Percentiles rank a stretch among this genome's conserved stretches.
These are phyloP conservation scores for Epinotia demarniana DNA, from an alignment of 2,888 invertebrate genomes.

Conservation along the genomic window DNA sequence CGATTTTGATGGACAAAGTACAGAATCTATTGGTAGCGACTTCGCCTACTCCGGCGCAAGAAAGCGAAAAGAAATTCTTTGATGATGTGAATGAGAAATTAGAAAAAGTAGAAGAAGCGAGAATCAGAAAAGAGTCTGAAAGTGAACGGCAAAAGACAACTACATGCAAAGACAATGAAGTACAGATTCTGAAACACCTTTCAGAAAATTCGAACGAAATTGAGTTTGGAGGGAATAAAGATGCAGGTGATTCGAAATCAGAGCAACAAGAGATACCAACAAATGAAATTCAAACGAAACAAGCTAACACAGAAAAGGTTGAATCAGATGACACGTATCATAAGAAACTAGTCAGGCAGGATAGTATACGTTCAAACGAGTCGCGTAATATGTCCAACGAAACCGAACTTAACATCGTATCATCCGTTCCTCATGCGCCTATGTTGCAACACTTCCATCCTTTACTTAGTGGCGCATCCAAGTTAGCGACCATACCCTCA, in stretches of 20 bases:
- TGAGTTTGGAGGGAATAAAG: neutral
- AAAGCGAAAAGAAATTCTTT: constrained; percentile 69
- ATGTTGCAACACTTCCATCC: constrained; percentile 73
- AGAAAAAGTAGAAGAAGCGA: constrained; percentile 52
- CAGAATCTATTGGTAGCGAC: constrained; percentile 74
- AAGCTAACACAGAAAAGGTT: neutral
- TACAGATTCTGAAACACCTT: neutral
- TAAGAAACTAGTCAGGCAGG: constrained; percentile 68
- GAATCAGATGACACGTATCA: constrained; percentile 50
- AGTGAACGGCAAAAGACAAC: constrained; percentile 7
- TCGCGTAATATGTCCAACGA: constrained; percentile 74
- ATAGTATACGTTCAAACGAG: constrained; percentile 69
- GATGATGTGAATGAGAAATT: constrained; percentile 73
- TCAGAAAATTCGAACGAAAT: neutral
- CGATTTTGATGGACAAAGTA: constrained; percentile 83
- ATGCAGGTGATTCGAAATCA: neutral
- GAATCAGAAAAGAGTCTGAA: constrained; percentile 12
- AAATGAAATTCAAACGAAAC: neutral
- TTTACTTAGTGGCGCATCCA: constrained; percentile 65
- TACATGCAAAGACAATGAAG: neutral
- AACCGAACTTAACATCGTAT: constrained; percentile 56
- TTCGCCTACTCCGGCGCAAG: constrained; percentile 64
- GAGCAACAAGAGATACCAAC: constrained; percentile 4
- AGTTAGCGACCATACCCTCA: constrained; percentile 77
- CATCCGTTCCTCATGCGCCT: constrained; percentile 60